A percentile compares a stretch with the other conserved stretches of the same genome.
phyloP scores from a whole-genome alignment of 2,888 invertebrate genomes.

The Nymphalis urticae region DNA sequence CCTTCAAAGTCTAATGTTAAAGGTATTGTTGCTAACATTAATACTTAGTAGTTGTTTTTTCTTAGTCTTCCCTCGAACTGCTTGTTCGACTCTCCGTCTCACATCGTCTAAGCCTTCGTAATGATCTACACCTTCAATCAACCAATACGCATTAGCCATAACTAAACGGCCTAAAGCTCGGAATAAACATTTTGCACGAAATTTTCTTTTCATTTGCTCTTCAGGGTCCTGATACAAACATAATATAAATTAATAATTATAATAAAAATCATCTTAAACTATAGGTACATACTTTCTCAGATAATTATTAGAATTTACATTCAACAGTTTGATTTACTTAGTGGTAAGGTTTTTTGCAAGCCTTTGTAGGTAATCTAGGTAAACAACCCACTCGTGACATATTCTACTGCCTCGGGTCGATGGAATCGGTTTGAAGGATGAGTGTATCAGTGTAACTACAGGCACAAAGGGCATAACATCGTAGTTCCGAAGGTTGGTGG shows the following conservation, averaged over 20 bases:
- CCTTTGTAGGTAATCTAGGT: too few species aligned
- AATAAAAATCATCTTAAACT: neutral
- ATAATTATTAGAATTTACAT: neutral
- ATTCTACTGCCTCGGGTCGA: too few species aligned
- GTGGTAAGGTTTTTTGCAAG: too few species aligned
- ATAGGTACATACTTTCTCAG: neutral
- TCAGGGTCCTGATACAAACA: constrained; percentile 61
- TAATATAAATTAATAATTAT: neutral
- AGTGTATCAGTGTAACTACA: too few species aligned
- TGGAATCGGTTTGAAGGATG: too few species aligned
- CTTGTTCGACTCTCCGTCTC: constrained; percentile 78
- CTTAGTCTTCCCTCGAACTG: constrained; percentile 72
- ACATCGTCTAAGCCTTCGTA: constrained; percentile 78
- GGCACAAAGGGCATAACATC: too few species aligned
- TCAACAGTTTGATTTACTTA: neutral
- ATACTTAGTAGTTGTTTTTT: constrained; percentile 76
- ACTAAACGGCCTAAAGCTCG: constrained; percentile 80
- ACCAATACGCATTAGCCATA: constrained; percentile 81
- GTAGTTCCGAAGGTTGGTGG: too few species aligned
- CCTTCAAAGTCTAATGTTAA: too few species aligned
- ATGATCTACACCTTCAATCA: constrained; percentile 75
- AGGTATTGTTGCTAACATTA: constrained; percentile 55
- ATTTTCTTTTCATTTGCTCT: constrained; percentile 61
- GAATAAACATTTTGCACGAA: constrained; percentile 78
- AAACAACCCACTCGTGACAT: too few species aligned